Evolutionary conservation across 2,888 invertebrate genomes (phyloP), one percentile per base, ranked within the genome.

Genomic region (Tenthredo notha): DNA sequence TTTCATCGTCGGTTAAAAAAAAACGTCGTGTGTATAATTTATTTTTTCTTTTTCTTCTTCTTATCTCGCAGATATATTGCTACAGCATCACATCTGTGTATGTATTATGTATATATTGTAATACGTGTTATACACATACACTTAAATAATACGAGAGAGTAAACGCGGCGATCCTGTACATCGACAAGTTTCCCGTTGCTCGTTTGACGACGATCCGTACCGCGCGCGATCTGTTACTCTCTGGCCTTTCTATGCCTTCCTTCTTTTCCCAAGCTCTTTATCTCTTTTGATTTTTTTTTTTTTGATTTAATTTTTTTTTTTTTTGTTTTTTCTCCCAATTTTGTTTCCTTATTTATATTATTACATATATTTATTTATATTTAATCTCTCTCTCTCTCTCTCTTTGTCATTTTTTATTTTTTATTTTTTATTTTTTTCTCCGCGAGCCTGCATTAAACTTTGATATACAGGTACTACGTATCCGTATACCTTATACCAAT

Each of bases 101-200:
- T 9, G 40, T 40, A 43, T 43, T 43, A 43, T n/a, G n/a, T 37
- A 37, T 37, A 37, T 37, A 37, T 37, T 37, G 37, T 37, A 37
- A 7, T 4, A 33, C n/a, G 54, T n/a, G 3, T 3, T 54, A 54
- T 2, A 21, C 9, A n/a, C 33, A 70, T 33, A 33, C 4, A 33
- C 67, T 18, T 6, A 70, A 33, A 70, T 70, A 29, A 70, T 29
- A 70, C 18, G 18, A 18, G 29, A 29, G 67, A 29, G 67, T 29
- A 33, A 70, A 70, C 67, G 67, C 29, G 67, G 18, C 47, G 67
- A 70, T 70, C 67, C 67, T 18, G 67, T 70, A 70, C 9, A 58
- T 70, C 67, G 67, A 70, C 67, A 18, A 33, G 67, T 70, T 70
- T 70, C 67, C 67, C 67, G 67, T 70, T 70, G 67, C 67, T 33